Conservation (phyloP, 2,797 vertebrate genomes). For the Capromys pilorides region DNA sequence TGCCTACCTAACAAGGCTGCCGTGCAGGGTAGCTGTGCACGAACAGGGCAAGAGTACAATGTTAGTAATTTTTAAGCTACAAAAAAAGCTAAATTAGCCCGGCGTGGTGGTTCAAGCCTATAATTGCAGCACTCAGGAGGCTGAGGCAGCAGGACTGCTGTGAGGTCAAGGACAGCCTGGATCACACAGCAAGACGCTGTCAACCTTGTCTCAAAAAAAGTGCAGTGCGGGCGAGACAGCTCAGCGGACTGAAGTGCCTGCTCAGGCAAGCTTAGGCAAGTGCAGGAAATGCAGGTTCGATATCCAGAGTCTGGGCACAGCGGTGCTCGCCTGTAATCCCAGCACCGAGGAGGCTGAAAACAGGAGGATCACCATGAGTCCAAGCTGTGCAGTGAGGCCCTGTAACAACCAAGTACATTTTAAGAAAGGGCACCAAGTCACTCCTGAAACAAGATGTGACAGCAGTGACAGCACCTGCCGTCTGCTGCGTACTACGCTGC, state of each 20-base stretch:
- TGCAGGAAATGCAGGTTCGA: too few relatives aligned
- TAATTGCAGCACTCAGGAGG: neutral
- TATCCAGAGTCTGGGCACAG: too few relatives aligned
- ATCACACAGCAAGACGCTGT: neutral
- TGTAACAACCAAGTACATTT: too few relatives aligned
- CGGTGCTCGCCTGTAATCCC: too few relatives aligned
- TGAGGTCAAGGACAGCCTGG: neutral
- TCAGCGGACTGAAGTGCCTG: too few relatives aligned
- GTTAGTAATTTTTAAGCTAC: neutral
- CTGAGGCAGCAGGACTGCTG: neutral
- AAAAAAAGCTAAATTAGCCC: neutral
- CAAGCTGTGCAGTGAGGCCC: too few relatives aligned
- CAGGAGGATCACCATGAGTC: too few relatives aligned
- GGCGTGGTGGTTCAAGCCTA: neutral
- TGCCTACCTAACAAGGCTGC: neutral
- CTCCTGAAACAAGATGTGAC: neutral
- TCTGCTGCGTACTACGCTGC: accelerated
- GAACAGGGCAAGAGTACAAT: neutral
- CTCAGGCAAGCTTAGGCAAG: too few relatives aligned
- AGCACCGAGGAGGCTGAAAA: too few relatives aligned
- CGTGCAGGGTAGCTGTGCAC: neutral
- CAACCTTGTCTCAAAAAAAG: neutral
- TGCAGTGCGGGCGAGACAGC: too few relatives aligned
- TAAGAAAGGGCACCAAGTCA: neutral
- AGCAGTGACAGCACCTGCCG: neutral